phyloP scores from a whole-genome alignment of 2,888 invertebrate genomes.

The Labia minor region DNA sequence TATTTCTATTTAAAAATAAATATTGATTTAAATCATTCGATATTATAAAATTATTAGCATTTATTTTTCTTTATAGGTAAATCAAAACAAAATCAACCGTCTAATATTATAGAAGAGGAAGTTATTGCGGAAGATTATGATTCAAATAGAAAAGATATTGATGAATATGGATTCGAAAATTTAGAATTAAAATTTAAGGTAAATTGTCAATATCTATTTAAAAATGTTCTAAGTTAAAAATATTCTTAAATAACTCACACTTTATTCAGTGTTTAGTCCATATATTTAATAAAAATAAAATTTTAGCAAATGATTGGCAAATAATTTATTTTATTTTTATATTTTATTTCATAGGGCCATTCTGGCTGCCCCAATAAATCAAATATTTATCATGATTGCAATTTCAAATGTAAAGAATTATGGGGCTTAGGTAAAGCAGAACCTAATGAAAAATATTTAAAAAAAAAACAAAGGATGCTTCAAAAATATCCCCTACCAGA shows the following conservation, averaged over 20 bases:
- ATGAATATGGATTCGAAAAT: neutral
- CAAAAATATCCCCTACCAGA: constrained; percentile 79
- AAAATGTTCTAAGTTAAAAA: too few species aligned
- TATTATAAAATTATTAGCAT: too few species aligned
- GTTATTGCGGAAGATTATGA: constrained; percentile 92
- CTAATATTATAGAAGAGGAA: constrained; percentile 57
- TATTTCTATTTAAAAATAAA: constrained; percentile 14
- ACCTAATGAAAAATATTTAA: constrained; percentile 64
- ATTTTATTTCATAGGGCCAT: too few species aligned
- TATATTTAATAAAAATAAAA: too few species aligned
- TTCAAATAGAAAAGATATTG: constrained; percentile 37
- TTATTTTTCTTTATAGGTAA: constrained; percentile 14
- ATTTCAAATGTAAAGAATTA: constrained; percentile 72
- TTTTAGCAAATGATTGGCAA: too few species aligned
- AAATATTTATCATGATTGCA: constrained; percentile 89
- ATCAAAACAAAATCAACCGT: constrained; percentile 23
- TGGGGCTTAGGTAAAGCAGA: constrained; percentile 68
- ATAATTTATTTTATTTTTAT: too few species aligned
- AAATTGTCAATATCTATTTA: too few species aligned
- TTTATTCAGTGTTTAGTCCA: too few species aligned
- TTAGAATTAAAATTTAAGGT: neutral
- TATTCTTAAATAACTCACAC: too few species aligned
- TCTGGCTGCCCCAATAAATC: constrained; percentile 87
- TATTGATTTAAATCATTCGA: too few species aligned
- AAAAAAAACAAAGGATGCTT: constrained; percentile 63